phyloP scores from a whole-genome alignment of 2,888 invertebrate species.

The Oligia fasciuncula region DNA sequence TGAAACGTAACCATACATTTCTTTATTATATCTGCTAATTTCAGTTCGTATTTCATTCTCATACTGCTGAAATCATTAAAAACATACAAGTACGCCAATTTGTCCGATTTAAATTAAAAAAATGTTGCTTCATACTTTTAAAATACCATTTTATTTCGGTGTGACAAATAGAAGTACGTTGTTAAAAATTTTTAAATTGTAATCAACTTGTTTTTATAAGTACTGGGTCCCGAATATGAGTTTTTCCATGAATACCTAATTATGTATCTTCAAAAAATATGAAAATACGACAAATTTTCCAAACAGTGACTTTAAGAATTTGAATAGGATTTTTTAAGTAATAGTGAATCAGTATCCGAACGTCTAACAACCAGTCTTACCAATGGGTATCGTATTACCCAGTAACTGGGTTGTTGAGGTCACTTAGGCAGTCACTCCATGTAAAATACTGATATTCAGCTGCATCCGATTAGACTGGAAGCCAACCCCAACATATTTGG shows the following conservation, averaged over 20 bases:
- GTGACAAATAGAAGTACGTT: neutral
- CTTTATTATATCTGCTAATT: neutral
- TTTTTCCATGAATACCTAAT: neutral
- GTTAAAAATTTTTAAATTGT: neutral
- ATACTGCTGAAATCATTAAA: conserved; percentile 26
- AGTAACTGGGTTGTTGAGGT: neutral
- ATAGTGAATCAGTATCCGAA: neutral
- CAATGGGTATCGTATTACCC: neutral
- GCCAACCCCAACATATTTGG: neutral
- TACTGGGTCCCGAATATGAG: neutral
- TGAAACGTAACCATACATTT: neutral
- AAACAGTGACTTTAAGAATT: neutral
- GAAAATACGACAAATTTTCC: neutral
- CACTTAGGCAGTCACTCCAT: neutral
- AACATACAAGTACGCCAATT: conserved; percentile 31
- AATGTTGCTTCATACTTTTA: conserved; percentile 4
- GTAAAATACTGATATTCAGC: neutral
- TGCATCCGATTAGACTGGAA: neutral
- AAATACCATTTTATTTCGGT: conserved; percentile 25
- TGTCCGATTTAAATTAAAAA: conserved; percentile 32
- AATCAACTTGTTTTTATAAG: neutral
- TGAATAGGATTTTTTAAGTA: neutral
- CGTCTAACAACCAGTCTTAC: neutral
- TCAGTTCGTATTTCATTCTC: conserved; percentile 11
- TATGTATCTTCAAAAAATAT: neutral